These are phyloP conservation scores for Drosophila erecta DNA, from an alignment of 1,140 invertebrate genomes.

Conservation along the genomic window DNA sequence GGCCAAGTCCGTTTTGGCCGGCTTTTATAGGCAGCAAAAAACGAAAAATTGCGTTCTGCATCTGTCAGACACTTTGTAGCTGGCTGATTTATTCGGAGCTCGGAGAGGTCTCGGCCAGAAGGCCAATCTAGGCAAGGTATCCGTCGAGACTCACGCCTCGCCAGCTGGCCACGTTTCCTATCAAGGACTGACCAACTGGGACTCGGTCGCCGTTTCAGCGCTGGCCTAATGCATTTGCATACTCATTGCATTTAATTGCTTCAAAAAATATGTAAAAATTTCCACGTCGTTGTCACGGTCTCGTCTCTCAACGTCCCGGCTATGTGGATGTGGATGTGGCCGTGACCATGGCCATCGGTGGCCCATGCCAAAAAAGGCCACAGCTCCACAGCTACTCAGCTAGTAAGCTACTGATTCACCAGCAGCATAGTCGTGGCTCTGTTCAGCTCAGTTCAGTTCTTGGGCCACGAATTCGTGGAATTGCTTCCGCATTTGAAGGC, in stretches of 20 bases:
- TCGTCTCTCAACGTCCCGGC: constrained; percentile 29
- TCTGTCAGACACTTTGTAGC: constrained; percentile 73
- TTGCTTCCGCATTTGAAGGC: constrained; percentile 71
- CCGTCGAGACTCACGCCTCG: constrained; percentile 66
- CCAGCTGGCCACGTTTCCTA: constrained; percentile 64
- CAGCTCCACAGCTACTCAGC: constrained; percentile 30
- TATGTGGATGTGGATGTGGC: constrained; percentile 9
- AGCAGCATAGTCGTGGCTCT: constrained; percentile 51
- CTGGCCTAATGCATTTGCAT: constrained; percentile 73
- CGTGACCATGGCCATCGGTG: constrained; percentile 38
- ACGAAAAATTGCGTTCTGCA: constrained; percentile 76
- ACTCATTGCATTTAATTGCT: constrained; percentile 80
- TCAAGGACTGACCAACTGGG: constrained; percentile 42
- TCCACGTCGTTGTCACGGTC: constrained; percentile 67
- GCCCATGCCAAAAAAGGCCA: constrained; percentile 73
- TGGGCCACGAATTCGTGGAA: constrained; percentile 77
- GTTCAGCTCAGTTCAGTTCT: constrained; percentile 56
- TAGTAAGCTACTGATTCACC: constrained; percentile 37
- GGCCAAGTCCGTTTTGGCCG: constrained; percentile 19
- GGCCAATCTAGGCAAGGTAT: constrained; percentile 76
- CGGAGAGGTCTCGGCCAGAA: constrained; percentile 23
- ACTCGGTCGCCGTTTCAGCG: constrained; percentile 34
- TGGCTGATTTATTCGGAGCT: constrained; percentile 60
- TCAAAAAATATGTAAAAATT: constrained; percentile 76
- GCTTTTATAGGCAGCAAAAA: constrained; percentile 66